Percentiles rank a stretch among this genome's conserved stretches.
phyloP scores from a whole-genome alignment of 2,888 invertebrate species.

The Blastobasis lacticolella region DNA sequence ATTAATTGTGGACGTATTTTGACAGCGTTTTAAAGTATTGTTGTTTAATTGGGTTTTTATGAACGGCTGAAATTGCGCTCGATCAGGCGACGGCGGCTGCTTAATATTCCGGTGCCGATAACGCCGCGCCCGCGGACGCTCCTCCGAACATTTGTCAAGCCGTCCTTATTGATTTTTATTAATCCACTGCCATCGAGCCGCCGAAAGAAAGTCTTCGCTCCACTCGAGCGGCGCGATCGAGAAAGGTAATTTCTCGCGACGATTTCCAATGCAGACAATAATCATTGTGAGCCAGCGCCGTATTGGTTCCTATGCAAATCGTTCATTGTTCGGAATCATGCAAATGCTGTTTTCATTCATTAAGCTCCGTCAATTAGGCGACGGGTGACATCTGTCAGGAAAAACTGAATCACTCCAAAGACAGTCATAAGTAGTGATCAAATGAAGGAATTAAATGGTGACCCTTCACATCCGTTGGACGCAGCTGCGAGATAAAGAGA shows the following conservation, averaged over 20 bases:
- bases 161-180: not conserved
- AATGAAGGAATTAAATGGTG: slow-evolving; percentile 61
- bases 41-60: no score
- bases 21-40: no score
- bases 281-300: slow-evolving; percentile 55
- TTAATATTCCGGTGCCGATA: slow-evolving; percentile 46
- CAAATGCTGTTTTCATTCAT: slow-evolving; percentile 68
- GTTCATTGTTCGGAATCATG: slow-evolving; percentile 52
- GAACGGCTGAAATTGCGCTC: slow-evolving; percentile 24
- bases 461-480: slow-evolving; percentile 63
- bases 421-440: slow-evolving; percentile 35
- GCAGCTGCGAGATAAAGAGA: slow-evolving; percentile 47
- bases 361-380: slow-evolving; percentile 52
- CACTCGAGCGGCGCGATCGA: slow-evolving; percentile 34
- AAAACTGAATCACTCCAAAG: slow-evolving; percentile 68
- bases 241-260: slow-evolving; percentile 65
- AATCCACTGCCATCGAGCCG: slow-evolving; percentile 3
- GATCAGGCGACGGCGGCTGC: slow-evolving; percentile 17
- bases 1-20: no score
- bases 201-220: no score
- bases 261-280: slow-evolving; percentile 57
- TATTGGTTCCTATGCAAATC: slow-evolving; percentile 54
- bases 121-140: slow-evolving; percentile 54
- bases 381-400: slow-evolving; percentile 63
- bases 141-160: no score